Conservation (phyloP, 2,888 invertebrate species). For the Lypha dubia region DNA sequence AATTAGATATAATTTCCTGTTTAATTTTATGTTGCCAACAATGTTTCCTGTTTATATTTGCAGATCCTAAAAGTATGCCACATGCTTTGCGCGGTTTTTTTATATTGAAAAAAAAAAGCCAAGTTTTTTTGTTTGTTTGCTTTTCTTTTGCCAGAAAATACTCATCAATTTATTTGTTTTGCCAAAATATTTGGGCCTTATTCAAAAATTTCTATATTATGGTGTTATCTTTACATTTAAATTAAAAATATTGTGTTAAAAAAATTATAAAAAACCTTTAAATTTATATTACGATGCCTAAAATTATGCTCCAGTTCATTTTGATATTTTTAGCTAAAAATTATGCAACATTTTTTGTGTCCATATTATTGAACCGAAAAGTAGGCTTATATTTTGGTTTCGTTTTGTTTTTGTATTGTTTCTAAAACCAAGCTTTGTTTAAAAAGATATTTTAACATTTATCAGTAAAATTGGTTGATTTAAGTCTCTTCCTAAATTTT, state of each 20-base stretch:
- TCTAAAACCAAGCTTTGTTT: no score
- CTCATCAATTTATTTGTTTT: background rate
- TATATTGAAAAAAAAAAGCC: background rate
- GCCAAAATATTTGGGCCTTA: background rate
- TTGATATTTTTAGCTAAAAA: no score
- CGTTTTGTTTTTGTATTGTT: no score
- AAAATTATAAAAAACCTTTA: no score
- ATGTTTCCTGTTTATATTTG: background rate
- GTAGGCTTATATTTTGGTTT: background rate
- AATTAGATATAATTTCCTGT: background rate
- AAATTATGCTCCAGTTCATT: background rate
- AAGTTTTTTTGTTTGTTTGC: background rate
- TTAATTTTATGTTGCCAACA: background rate
- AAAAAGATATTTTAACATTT: no score
- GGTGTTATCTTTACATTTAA: background rate
- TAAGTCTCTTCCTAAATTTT: background rate
- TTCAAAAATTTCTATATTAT: background rate
- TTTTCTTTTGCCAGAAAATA: background rate
- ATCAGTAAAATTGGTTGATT: background rate
- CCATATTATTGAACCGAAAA: background rate
- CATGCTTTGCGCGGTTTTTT: background rate
- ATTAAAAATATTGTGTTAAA: background rate
- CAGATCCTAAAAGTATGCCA: background rate
- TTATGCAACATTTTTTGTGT: background rate
- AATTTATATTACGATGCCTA: background rate